Percentiles rank a stretch among this genome's conserved stretches.
Conservation (phyloP, 1,140 invertebrate species). For the Holcopasites calliopsidis region DNA sequence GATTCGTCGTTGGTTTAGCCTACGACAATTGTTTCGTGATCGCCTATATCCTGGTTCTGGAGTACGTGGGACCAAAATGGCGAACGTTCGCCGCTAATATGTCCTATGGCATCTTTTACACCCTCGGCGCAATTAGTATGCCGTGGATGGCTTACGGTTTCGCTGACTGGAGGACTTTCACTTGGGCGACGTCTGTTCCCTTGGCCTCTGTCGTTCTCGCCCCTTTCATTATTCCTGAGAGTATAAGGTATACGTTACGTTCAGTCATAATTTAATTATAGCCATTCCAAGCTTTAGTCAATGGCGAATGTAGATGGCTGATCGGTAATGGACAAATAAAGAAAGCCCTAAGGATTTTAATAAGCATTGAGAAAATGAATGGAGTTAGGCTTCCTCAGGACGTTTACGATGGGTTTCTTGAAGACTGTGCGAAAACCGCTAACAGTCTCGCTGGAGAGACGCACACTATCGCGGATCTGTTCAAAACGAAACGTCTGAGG, state of each 20-base stretch:
- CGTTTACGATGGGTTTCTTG: constrained; percentile 59
- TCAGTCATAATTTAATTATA: no score
- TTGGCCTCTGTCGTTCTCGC: constrained; percentile 65
- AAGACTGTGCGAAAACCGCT: constrained; percentile 1
- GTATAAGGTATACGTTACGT: constrained; percentile 69
- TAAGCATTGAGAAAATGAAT: constrained; percentile 84
- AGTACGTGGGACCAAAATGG: constrained; percentile 77
- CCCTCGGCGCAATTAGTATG: constrained; percentile 77
- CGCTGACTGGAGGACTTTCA: constrained; percentile 78
- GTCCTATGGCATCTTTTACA: constrained; percentile 82
- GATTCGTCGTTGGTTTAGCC: constrained; percentile 80
- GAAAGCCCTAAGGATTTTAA: constrained; percentile 81
- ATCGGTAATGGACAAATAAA: constrained; percentile 81
- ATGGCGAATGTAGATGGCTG: constrained; percentile 82
- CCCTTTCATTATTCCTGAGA: constrained; percentile 75
- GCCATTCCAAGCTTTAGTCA: no score
- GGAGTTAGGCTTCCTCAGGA: constrained; percentile 77
- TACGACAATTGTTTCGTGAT: constrained; percentile 81
- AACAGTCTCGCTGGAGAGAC: neutral
- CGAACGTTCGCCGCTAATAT: constrained; percentile 81
- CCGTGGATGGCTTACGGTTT: constrained; percentile 79
- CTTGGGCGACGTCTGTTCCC: constrained; percentile 74
- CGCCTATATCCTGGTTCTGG: constrained; percentile 80
- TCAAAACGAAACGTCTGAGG: constrained; percentile 53
- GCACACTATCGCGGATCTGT: constrained; percentile 20